Evolutionary conservation across 2,888 invertebrate species (phyloP).

Genomic region (Baronia brevicornis): DNA sequence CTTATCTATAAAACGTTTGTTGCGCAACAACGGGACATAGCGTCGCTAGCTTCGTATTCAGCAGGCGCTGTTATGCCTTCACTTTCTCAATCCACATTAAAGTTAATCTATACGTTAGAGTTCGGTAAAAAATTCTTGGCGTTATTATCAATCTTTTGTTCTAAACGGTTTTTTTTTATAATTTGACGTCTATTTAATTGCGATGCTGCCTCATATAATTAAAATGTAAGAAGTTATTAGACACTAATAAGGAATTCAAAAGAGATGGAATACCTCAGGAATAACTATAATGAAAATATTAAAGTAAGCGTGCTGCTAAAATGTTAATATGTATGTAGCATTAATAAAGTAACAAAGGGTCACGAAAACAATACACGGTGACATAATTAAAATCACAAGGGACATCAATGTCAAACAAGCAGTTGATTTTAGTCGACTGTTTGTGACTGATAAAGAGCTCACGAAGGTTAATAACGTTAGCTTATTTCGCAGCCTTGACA

Average conservation of each 20-base stretch:
- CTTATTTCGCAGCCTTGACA: conserved; percentile 34
- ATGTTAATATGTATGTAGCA: too few species aligned
- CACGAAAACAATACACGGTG: too few species aligned
- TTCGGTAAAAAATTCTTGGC: conserved; percentile 33
- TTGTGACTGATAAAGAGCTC: conserved; percentile 16
- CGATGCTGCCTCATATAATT: too few species aligned
- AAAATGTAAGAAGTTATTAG: too few species aligned
- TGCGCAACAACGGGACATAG: conserved; percentile 53
- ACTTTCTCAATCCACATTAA: conserved; percentile 62
- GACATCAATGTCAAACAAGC: conserved; percentile 3
- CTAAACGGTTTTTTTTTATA: too few species aligned
- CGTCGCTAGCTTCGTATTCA: conserved; percentile 53
- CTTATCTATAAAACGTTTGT: conserved; percentile 46
- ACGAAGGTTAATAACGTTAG: conserved; percentile 19
- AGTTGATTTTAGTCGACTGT: conserved; percentile 4
- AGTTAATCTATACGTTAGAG: conserved; percentile 35
- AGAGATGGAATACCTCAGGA: too few species aligned
- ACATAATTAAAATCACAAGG: conserved; percentile 5
- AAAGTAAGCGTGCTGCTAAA: too few species aligned
- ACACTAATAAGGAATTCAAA: too few species aligned
- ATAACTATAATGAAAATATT: too few species aligned
- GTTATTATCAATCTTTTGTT: conserved; percentile 6
- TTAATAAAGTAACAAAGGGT: too few species aligned
- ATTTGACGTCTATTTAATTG: too few species aligned
- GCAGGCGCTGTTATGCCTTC: conserved; percentile 42